phyloP scores from a whole-genome alignment of 2,888 invertebrate genomes.

The Neria commutata region DNA sequence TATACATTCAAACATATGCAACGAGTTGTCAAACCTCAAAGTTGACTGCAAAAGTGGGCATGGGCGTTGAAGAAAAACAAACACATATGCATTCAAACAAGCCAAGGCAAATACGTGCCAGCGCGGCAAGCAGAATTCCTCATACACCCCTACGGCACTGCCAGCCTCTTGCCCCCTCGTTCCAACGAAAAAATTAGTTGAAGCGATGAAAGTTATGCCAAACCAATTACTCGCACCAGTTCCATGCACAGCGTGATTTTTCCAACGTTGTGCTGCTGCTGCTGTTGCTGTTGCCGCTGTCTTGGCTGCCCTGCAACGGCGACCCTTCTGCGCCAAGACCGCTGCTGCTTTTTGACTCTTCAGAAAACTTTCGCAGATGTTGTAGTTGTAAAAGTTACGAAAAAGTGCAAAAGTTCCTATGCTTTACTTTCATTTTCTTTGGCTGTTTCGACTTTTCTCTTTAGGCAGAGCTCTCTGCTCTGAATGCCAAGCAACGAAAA shows the following conservation, averaged over 20 bases:
- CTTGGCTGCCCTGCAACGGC: too few species aligned
- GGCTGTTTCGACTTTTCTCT: too few species aligned
- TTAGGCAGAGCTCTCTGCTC: too few species aligned
- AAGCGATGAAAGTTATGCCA: constrained; percentile 27
- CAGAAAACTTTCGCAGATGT: constrained; percentile 28
- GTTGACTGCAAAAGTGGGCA: too few species aligned
- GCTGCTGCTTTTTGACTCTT: constrained; percentile 5
- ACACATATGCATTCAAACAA: too few species aligned
- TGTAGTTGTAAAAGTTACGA: constrained; percentile 24
- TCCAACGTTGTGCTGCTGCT: background rate
- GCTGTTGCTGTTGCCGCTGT: constrained; percentile 13
- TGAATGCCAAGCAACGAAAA: background rate
- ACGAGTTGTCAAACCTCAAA: too few species aligned
- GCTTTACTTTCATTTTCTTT: background rate
- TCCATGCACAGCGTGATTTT: constrained; percentile 8
- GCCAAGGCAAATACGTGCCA: too few species aligned
- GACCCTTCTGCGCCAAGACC: background rate
- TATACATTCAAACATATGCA: too few species aligned
- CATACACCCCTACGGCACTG: too few species aligned
- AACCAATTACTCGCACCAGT: constrained; percentile 40
- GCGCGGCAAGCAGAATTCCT: too few species aligned
- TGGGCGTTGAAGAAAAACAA: too few species aligned
- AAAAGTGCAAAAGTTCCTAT: constrained; percentile 19
- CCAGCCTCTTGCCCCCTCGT: too few species aligned
- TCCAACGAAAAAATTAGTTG: constrained; percentile 21